Percentiles rank a stretch among this genome's conserved stretches.
These are phyloP conservation scores for Alcis repandata DNA, from an alignment of 2,888 invertebrate species.

Conservation along the genomic window DNA sequence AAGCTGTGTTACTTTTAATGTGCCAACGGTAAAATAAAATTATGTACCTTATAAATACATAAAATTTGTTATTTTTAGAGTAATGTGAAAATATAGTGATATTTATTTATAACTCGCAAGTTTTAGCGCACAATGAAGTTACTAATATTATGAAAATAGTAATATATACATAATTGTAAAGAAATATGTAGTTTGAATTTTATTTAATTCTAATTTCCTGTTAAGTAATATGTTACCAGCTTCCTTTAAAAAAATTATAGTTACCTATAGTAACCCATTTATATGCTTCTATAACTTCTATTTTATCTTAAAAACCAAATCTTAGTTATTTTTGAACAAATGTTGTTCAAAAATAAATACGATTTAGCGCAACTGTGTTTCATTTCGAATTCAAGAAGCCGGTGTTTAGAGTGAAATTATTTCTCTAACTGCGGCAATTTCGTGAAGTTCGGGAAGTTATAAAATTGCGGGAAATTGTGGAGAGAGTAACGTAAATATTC, in stretches of 20 bases:
- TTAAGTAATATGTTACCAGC: not conserved
- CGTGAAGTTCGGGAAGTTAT: conserved; percentile 73
- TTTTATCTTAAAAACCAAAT: not conserved
- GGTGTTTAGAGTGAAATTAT: conserved; percentile 62
- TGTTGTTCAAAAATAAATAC: conserved; percentile 42
- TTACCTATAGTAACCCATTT: not conserved
- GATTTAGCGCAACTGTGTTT: conserved; percentile 45
- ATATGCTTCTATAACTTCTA: not conserved
- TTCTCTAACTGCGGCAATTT: conserved; percentile 70
- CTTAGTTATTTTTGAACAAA: not conserved
- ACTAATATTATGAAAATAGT: conserved; percentile 1
- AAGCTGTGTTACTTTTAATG: conserved; percentile 8
- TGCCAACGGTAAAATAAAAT: conserved; percentile 5
- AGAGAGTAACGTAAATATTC: conserved; percentile 72
- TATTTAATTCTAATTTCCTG: not conserved
- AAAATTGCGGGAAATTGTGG: conserved; percentile 67
- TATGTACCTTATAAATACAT: not conserved
- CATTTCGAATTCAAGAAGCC: conserved; percentile 54
- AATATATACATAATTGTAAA: not conserved
- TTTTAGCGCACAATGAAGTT: conserved; percentile 10
- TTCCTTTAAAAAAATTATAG: too few species aligned
- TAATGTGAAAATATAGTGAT: conserved; percentile 5
- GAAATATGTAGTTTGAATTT: not conserved
- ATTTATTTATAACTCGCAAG: conserved; percentile 34
- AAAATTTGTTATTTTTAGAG: conserved; percentile 1